These are phyloP conservation scores for Clupea harengus DNA, from an alignment of 2,113 vertebrate genomes.

Conservation along the genomic window DNA sequence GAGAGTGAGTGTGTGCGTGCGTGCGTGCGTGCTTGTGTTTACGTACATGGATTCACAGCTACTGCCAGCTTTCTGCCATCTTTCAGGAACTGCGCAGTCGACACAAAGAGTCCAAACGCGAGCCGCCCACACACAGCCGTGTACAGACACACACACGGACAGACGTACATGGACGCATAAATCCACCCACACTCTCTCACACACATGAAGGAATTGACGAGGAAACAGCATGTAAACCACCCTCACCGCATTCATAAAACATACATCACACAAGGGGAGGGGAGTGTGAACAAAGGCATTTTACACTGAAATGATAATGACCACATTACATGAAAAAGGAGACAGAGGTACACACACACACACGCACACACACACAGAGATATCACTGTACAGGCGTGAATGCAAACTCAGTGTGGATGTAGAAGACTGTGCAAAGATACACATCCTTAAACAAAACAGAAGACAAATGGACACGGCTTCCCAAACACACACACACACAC, in stretches of 20 bases:
- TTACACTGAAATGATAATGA: not conserved
- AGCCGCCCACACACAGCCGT: not conserved
- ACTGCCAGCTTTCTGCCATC: constrained; percentile 4
- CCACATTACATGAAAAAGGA: not conserved
- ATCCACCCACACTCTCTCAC: not conserved
- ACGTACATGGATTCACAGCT: not conserved
- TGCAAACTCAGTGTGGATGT: no score
- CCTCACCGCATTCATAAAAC: not conserved
- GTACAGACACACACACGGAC: not conserved
- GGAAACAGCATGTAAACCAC: not conserved
- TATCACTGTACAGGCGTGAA: no score
- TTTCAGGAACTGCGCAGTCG: constrained; percentile 25
- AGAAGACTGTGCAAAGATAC: no score
- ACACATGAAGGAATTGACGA: not conserved
- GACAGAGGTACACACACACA: not conserved
- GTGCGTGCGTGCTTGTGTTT: not conserved
- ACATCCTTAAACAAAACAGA: no score
- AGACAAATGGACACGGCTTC: not conserved
- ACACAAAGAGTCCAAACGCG: constrained; percentile 3
- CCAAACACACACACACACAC: not conserved
- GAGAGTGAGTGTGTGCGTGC: not conserved
- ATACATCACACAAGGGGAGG: not conserved
- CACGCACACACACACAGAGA: not conserved
- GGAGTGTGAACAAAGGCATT: not conserved
- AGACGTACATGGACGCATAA: not conserved